phyloP scores from a whole-genome alignment of 1,140 invertebrate genomes.

The Elymnias hypermnestra region DNA sequence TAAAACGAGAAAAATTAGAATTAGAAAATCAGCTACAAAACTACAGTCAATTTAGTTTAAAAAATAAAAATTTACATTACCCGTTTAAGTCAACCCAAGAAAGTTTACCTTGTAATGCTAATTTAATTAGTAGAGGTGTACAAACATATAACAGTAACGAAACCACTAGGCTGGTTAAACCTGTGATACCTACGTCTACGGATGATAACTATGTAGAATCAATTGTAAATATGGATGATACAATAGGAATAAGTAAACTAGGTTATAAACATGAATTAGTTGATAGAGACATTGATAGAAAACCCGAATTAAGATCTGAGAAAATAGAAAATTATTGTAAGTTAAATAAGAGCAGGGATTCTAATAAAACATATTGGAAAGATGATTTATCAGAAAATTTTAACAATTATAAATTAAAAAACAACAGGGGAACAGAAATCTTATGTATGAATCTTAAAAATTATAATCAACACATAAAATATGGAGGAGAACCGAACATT shows the following conservation, averaged over 20 bases:
- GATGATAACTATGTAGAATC: slow-evolving; percentile 46
- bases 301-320: slow-evolving; percentile 62
- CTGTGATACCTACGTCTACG: slow-evolving; percentile 64
- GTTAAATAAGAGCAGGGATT: slow-evolving; percentile 68
- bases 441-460: slow-evolving; percentile 8
- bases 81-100: slow-evolving; percentile 65
- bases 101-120: slow-evolving; percentile 33
- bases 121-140: slow-evolving; percentile 46
- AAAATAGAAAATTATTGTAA: slow-evolving; percentile 72
- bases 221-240: slow-evolving; percentile 64
- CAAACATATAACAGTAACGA: slow-evolving; percentile 41
- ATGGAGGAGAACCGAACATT: slow-evolving; percentile 15
- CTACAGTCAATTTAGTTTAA: slow-evolving; percentile 74
- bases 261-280: slow-evolving; percentile 40
- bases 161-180: slow-evolving; percentile 37
- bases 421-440: slow-evolving; percentile 15
- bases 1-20: slow-evolving; percentile 67
- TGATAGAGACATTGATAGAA: slow-evolving; percentile 34
- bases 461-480: slow-evolving; percentile 9
- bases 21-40: slow-evolving; percentile 75
- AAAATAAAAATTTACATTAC: slow-evolving; percentile 72
- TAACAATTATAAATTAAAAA: slow-evolving; percentile 21
- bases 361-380: slow-evolving; percentile 36
- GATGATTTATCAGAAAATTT: slow-evolving; percentile 16
- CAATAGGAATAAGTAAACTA: slow-evolving; percentile 65